These are phyloP conservation scores for Tuberolachnus salignus DNA, from an alignment of 2,888 invertebrate species.

Conservation along the genomic window DNA sequence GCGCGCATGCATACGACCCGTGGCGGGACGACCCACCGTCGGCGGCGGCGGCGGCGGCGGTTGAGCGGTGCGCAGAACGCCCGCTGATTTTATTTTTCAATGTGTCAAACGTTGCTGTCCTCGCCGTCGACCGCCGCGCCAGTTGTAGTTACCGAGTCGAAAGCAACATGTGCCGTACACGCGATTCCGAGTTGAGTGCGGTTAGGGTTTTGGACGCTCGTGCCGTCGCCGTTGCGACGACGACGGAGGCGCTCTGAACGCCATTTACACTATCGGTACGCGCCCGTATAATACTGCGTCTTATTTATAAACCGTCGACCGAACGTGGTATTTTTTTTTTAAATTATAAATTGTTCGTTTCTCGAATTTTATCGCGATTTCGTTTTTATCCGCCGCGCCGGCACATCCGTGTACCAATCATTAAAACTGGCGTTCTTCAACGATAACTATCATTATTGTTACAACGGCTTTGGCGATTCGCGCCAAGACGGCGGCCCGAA, in stretches of 20 bases:
- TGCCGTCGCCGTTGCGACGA: neutral
- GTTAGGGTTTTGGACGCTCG: slow-evolving; percentile 46
- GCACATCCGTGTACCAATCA: neutral
- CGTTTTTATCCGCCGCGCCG: neutral
- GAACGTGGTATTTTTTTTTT: no score
- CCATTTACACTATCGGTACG: neutral
- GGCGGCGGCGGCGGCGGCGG: neutral
- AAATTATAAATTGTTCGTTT: no score
- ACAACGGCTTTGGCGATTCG: neutral
- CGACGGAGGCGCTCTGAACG: slow-evolving; percentile 4
- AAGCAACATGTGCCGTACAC: slow-evolving; percentile 54
- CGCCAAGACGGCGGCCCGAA: neutral
- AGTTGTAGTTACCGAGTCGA: slow-evolving; percentile 33
- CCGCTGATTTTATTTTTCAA: slow-evolving; percentile 23
- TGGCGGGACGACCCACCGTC: slow-evolving; percentile 25
- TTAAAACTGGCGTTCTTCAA: neutral
- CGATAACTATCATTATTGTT: neutral
- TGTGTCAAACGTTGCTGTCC: slow-evolving; percentile 29
- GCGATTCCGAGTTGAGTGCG: slow-evolving; percentile 50
- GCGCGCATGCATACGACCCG: neutral
- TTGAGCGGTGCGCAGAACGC: neutral
- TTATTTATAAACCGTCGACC: no score
- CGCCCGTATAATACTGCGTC: neutral
- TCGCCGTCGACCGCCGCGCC: slow-evolving; percentile 24
- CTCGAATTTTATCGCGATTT: neutral